A percentile compares a stretch with the other conserved stretches of the same genome.
Conservation (phyloP, 1,140 invertebrate genomes). For the Brachystomella parvula region DNA sequence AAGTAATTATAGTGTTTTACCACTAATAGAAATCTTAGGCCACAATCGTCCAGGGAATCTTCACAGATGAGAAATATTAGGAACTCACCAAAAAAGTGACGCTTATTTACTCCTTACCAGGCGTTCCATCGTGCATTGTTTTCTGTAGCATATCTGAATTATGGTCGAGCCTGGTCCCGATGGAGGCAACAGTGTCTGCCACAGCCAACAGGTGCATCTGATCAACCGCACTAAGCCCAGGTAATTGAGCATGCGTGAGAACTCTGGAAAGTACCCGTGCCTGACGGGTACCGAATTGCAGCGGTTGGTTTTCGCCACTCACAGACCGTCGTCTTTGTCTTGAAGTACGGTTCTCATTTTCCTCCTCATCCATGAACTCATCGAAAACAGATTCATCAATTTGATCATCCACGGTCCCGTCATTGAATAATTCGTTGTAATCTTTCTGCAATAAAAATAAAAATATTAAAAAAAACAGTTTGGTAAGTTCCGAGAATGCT, state of each 20-base stretch:
- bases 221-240: conserved; percentile 91
- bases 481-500: no score
- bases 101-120: conserved; percentile 27
- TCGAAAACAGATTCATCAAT: conserved; percentile 56
- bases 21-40: conserved; percentile 86
- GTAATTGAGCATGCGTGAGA: conserved; percentile 90
- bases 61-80: conserved; percentile 36
- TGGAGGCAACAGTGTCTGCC: conserved; percentile 91
- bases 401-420: conserved; percentile 62
- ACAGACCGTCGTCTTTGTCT: conserved; percentile 35
- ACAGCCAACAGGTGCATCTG: conserved; percentile 98
- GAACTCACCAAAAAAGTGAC: background rate
- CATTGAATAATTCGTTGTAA: conserved; percentile 77
- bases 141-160: conserved; percentile 26
- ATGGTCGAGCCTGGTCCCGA: conserved; percentile 34
- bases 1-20: conserved; percentile 98
- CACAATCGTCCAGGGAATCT: conserved; percentile 95
- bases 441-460: conserved; percentile 48
- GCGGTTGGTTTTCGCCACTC: conserved; percentile 32
- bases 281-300: conserved; percentile 40
- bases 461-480: background rate
- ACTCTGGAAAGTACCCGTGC: conserved; percentile 71
- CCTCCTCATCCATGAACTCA: conserved; percentile 35
- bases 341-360: conserved; percentile 17
- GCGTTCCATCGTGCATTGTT: conserved; percentile 39